Evolutionary conservation across 2,888 invertebrate genomes (phyloP).

Genomic region (Calameuta filiformis): DNA sequence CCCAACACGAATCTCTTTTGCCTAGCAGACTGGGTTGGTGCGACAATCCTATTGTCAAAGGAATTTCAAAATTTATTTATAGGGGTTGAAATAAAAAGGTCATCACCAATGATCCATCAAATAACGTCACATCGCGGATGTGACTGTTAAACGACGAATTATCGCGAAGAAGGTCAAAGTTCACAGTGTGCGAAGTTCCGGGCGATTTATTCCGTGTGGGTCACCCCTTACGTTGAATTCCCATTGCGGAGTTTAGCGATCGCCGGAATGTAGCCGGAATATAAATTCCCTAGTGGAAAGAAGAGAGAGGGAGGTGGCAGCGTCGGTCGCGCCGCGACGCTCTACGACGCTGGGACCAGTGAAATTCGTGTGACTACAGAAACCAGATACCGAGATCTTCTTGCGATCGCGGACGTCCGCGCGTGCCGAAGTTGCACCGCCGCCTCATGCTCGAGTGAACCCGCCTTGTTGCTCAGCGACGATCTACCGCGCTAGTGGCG

Average conservation of each 20-base stretch:
- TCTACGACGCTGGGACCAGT: not conserved
- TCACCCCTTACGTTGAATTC: conserved; percentile 2
- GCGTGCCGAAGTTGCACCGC: not conserved
- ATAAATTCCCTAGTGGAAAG: not conserved
- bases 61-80: not conserved
- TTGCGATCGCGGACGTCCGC: conserved; percentile 1
- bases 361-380: not conserved
- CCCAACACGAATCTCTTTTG: not conserved
- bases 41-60: not conserved
- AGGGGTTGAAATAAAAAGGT: not conserved
- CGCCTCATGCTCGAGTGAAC: not conserved
- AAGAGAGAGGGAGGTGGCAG: not conserved
- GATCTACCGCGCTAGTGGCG: conserved; percentile 4
- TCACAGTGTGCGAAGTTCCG: not conserved
- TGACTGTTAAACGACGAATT: not conserved
- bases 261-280: conserved; percentile 5
- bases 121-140: not conserved
- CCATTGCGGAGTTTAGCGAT: not conserved
- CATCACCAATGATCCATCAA: not conserved
- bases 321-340: not conserved
- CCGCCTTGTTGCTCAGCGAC: not conserved
- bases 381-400: conserved; percentile 4
- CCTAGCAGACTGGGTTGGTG: not conserved
- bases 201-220: not conserved
- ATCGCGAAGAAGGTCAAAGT: not conserved